Evolutionary conservation across 2,888 invertebrate genomes (phyloP), one percentile per base, ranked within the genome.

Genomic region (Ryuthela nishihirai): DNA sequence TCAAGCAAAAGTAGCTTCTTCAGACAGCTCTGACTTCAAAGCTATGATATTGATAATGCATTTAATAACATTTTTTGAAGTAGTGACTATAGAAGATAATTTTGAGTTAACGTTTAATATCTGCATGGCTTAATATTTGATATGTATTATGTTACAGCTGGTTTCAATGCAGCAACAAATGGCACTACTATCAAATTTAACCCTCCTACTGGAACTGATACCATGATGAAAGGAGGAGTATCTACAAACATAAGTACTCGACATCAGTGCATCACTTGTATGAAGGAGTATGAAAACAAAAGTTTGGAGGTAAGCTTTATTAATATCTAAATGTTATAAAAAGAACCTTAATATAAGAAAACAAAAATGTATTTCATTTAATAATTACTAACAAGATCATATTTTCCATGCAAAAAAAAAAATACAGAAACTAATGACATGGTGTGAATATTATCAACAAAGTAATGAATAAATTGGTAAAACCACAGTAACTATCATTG

Each of bases 241-340:
- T 83, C 87, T 2, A 85, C 85, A 71, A 88, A 81, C 64, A 92
- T 99, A 65, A 89, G 83, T 69, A 98, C 95, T 0, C 85, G 91
- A 68, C 93, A 95, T 72, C 90, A 95, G 72, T 97, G 97, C 74
- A 97, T 99, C 60, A 94, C 94, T 0, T 92, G 92, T 55, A 99
- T 99, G 99, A 94, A 95, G 78, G 95, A 98, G 72, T 99, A 98
- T 72, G 97, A 98, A 71, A 76, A 74, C 43, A 99, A 98, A 74
- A 92, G 92, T 0, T 75, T 98, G 21, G 99, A 99, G 76, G 78
- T 74, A 59, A 18, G 32, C 4, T 35, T 6, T 18, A 12, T 21
- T 7, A 15, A 10, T 4, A 25, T 39, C n/a, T n/a, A n/a, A n/a
- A n/a, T n/a, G n/a, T n/a, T n/a, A n/a, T n/a, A n/a, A n/a, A n/a